Evolutionary conservation across 2,888 invertebrate genomes (phyloP).

Genomic region (Heliconius charithonia): DNA sequence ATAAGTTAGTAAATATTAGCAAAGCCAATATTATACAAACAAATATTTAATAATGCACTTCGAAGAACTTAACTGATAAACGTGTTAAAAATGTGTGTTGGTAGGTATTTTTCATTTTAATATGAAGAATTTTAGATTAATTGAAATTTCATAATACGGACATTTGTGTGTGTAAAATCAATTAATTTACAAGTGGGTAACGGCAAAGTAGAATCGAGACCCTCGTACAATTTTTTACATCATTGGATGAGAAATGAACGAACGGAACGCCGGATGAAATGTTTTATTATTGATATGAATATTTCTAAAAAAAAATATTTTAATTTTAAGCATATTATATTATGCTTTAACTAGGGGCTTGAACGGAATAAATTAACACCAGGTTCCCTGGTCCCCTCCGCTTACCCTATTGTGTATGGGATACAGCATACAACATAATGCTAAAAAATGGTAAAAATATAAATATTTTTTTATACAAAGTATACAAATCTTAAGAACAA

Average conservation of each 20-base stretch:
- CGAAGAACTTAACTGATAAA: neutral
- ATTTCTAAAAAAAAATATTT: neutral
- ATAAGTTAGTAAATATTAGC: too few species aligned
- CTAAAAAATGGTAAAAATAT: neutral
- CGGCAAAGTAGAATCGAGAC: constrained; percentile 13
- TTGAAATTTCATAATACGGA: constrained; percentile 12
- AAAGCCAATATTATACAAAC: too few species aligned
- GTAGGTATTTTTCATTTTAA: neutral
- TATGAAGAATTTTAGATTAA: neutral
- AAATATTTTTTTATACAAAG: too few species aligned
- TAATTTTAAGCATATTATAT: neutral
- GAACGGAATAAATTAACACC: too few species aligned
- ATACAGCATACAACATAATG: neutral
- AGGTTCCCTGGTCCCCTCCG: too few species aligned
- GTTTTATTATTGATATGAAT: neutral
- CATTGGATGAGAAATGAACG: constrained; percentile 10
- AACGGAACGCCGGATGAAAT: neutral
- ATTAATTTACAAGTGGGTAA: constrained; percentile 20
- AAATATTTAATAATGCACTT: too few species aligned
- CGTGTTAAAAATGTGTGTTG: neutral
- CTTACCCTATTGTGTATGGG: neutral
- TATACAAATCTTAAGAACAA: neutral
- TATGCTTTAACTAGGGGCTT: neutral
- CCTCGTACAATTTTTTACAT: constrained; percentile 23
- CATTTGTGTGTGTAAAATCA: constrained; percentile 13